Conservation (phyloP, 2,797 vertebrate genomes). For the Rhinatrema bivittatum region DNA sequence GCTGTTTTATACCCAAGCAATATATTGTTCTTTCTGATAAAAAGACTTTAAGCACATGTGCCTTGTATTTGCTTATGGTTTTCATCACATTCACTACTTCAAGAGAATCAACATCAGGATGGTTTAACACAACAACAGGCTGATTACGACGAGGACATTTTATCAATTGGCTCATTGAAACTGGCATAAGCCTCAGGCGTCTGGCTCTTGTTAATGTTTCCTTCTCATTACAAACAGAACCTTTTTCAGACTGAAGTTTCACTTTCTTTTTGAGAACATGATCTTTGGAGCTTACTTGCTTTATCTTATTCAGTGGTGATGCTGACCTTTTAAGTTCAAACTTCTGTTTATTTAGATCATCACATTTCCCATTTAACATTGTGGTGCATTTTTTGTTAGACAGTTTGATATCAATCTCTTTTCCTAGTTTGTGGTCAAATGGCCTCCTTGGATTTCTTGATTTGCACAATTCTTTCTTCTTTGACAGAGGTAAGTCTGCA, state of each 20-base stretch:
- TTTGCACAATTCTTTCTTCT: not conserved
- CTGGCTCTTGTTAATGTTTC: slow-evolving; percentile 34
- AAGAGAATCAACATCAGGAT: slow-evolving; percentile 71
- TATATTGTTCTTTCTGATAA: slow-evolving; percentile 52
- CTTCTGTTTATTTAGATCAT: slow-evolving; percentile 24
- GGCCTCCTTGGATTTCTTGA: slow-evolving; percentile 2
- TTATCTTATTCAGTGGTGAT: slow-evolving; percentile 31
- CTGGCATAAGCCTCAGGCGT: slow-evolving; percentile 63
- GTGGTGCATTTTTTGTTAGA: not conserved
- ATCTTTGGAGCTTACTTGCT: slow-evolving; percentile 16
- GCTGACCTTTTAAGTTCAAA: slow-evolving; percentile 15
- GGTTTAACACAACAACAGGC: slow-evolving; percentile 91
- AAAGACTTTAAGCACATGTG: slow-evolving; percentile 61
- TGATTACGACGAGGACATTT: slow-evolving; percentile 80
- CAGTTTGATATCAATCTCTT: slow-evolving; percentile 18
- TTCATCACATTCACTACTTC: slow-evolving; percentile 65
- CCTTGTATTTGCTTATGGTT: slow-evolving; percentile 59
- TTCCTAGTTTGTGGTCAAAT: slow-evolving; percentile 33
- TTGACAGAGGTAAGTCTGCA: slow-evolving; percentile 7
- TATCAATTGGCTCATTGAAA: slow-evolving; percentile 71
- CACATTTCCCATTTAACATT: slow-evolving; percentile 1
- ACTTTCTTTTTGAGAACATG: slow-evolving; percentile 37
- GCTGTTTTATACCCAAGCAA: slow-evolving; percentile 41
- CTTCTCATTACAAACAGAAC: slow-evolving; percentile 26
- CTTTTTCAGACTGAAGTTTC: slow-evolving; percentile 17